phyloP scores from a whole-genome alignment of 2,888 invertebrate species.

The Carabus problematicus region DNA sequence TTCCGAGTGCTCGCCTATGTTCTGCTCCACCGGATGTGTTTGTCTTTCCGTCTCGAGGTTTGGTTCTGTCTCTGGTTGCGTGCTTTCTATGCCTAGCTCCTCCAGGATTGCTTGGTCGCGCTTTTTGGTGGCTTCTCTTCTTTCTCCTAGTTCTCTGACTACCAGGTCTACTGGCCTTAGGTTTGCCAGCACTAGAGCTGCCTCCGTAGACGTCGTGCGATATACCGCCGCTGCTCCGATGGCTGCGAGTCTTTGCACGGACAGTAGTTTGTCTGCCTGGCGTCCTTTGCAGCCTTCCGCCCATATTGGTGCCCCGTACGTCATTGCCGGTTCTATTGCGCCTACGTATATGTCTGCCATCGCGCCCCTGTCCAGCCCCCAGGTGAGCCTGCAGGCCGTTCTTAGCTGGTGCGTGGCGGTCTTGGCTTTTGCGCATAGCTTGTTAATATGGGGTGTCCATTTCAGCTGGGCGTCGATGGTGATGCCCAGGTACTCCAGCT shows the following conservation, averaged over 20 bases:
- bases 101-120: background rate
- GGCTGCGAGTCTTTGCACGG: background rate
- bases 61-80: background rate
- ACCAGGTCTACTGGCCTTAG: constrained; percentile 5
- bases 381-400: constrained; percentile 29
- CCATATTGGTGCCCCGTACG: constrained; percentile 32
- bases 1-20: background rate
- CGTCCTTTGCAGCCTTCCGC: constrained; percentile 12
- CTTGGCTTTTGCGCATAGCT: constrained; percentile 8
- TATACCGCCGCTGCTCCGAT: constrained; percentile 11
- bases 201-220: background rate
- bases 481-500: constrained; percentile 36
- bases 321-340: constrained; percentile 34
- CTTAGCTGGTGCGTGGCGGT: constrained; percentile 23
- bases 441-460: constrained; percentile 19
- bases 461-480: constrained; percentile 23
- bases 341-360: constrained; percentile 30
- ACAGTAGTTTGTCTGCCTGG: background rate
- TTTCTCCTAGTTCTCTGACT: background rate
- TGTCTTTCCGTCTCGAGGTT: background rate
- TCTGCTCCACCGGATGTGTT: constrained; percentile 6
- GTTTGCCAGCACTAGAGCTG: constrained; percentile 1
- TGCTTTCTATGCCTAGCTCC: background rate
- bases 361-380: constrained; percentile 21
- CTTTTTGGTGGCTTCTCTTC: background rate